phyloP scores from a whole-genome alignment of 2,888 invertebrate species.

The Athalia cordata region DNA sequence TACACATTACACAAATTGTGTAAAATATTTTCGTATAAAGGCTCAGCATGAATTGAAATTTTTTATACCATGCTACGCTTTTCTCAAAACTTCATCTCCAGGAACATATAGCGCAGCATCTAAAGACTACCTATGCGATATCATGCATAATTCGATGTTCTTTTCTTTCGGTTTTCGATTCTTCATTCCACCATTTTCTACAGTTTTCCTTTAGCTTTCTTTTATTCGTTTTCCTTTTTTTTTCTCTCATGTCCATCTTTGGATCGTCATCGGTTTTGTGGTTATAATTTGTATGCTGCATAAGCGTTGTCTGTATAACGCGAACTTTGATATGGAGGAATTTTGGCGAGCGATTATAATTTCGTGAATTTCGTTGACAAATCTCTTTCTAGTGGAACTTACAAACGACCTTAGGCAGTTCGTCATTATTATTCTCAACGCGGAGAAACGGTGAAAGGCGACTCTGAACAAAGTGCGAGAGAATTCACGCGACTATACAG shows the following conservation, averaged over 20 bases:
- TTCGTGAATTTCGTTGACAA: too few relatives aligned
- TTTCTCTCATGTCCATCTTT: background rate
- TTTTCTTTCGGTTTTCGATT: background rate
- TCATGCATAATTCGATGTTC: background rate
- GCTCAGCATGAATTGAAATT: background rate
- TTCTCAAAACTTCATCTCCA: background rate
- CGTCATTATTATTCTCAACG: background rate
- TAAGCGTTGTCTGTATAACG: background rate
- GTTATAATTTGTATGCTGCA: slow-evolving; percentile 9
- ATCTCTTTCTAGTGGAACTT: too few relatives aligned
- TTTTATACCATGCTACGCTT: background rate
- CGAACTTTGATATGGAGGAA: too few relatives aligned
- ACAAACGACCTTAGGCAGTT: background rate
- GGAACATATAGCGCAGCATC: background rate
- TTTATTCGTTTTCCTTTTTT: slow-evolving; percentile 1
- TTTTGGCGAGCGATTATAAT: too few relatives aligned
- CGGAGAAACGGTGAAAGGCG: background rate
- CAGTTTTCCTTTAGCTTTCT: background rate
- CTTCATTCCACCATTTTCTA: slow-evolving; percentile 14
- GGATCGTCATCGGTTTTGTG: slow-evolving; percentile 1
- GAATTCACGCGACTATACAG: background rate
- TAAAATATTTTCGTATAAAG: background rate
- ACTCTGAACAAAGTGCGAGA: background rate
- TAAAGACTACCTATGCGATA: background rate
- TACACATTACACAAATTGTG: background rate